phyloP scores from a whole-genome alignment of 2,888 invertebrate species.

The Leptura quadrifasciata region DNA sequence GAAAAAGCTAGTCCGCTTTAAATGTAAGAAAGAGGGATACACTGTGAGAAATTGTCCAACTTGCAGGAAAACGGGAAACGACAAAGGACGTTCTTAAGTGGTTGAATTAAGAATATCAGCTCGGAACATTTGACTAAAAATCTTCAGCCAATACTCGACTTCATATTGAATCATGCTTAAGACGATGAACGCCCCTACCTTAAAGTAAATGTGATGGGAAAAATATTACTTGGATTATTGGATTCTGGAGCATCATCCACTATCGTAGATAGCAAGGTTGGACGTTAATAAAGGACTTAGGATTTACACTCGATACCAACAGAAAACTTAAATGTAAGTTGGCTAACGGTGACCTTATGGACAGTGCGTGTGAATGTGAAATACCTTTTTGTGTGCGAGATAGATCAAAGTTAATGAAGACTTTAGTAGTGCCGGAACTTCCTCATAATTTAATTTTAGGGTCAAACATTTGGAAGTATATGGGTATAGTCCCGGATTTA shows the following conservation, averaged over 20 bases:
- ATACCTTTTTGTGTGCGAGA: conserved; percentile 24
- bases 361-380: conserved; percentile 39
- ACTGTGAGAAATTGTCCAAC: conserved; percentile 26
- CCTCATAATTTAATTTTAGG: background rate
- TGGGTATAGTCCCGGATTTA: conserved; percentile 14
- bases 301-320: conserved; percentile 12
- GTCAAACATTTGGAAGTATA: background rate
- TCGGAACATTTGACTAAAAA: no score
- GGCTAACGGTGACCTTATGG: conserved; percentile 51
- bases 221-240: conserved; percentile 17
- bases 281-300: conserved; percentile 8
- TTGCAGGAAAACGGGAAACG: background rate
- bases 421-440: background rate
- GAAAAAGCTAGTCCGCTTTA: background rate
- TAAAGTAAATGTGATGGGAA: conserved; percentile 7
- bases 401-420: background rate
- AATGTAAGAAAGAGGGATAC: conserved; percentile 19
- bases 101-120: no score
- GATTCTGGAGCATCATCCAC: conserved; percentile 14
- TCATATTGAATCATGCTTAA: no score
- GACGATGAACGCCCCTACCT: no score
- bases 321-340: conserved; percentile 40
- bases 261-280: background rate
- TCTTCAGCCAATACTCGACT: no score
- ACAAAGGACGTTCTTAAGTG: no score